Evolutionary conservation across 2,797 vertebrate genomes (phyloP), one percentile per base, ranked within the genome.

Genomic region (Tangara arthus): DNA sequence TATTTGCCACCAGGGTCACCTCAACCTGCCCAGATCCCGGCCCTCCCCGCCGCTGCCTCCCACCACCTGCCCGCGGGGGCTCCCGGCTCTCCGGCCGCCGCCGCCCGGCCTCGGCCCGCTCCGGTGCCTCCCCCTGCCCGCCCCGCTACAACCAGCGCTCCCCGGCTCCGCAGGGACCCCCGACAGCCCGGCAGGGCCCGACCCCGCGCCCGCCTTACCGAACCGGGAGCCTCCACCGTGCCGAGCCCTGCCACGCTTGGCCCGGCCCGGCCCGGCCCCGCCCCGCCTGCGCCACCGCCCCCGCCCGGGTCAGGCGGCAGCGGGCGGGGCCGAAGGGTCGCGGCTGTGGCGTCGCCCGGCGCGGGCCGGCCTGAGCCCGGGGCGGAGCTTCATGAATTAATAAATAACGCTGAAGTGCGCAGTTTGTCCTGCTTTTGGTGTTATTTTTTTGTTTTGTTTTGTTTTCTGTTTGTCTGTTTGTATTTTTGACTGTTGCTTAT

Each of bases 161-260:
- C 30, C 28, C 12, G 15, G 18, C 41, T 15, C 39, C 41, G 4
- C 27, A 16, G 6, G 12, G 14, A 63, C 6, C 42, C 11, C 22
- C 11, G 3, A 19, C 15, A 30, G 16, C 42, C 15, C 41, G 3
- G 9, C 8, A 6, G 2, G 1, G 2, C 18, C 49, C 15, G 3
- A 5, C 12, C 11, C 27, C 16, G 0, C 18, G 0, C 3, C 41
- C 8, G 1, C 63, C 92, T 82, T 42, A 68, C 87, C 37, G 20
- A 39, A 1, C 16, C 8, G 0, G 2, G 0, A 10, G 3, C 14
- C 23, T 4, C 27, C 30, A 1, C 17, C 4, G 2, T 17, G 18
- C 56, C 2, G 21, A 34, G 19, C 37, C 15, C 3, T 3, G 32
- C 11, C 15, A 9, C 20, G 53, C 20, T 32, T 53, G 8, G 21